Evolutionary conservation across 1,140 invertebrate species (phyloP).

Genomic region (Scaptomyza graminum): DNA sequence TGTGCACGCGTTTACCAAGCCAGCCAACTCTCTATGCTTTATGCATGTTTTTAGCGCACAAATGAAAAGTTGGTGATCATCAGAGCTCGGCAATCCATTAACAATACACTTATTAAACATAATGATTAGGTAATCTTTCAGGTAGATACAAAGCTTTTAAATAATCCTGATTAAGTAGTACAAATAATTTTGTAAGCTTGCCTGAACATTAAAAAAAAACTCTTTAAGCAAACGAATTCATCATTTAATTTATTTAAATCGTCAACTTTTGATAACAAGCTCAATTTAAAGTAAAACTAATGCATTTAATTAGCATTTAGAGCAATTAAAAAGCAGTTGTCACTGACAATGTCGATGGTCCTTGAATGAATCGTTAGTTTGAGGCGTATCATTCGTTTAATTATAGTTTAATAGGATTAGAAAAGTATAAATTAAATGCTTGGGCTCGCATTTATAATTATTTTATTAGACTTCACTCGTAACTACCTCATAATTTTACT

Average conservation of each 20-base stretch:
- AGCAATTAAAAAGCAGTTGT: conserved; percentile 22
- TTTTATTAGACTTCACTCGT: background rate
- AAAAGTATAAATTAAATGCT: background rate
- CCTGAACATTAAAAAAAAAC: no score
- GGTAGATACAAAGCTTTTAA: conserved; percentile 3
- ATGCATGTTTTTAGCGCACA: background rate
- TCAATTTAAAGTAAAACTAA: background rate
- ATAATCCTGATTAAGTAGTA: background rate
- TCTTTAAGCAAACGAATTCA: no score
- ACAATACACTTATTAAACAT: conserved; percentile 1
- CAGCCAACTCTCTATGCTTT: background rate
- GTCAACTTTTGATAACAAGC: background rate
- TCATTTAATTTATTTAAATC: no score
- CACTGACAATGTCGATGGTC: conserved; percentile 16
- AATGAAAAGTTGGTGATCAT: background rate
- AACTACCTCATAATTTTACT: background rate
- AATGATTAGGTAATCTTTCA: conserved; percentile 1
- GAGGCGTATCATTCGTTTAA: background rate
- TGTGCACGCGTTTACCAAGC: conserved; percentile 32
- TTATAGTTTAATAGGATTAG: background rate
- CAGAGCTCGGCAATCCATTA: background rate
- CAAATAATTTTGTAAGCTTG: no score
- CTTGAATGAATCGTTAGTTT: conserved; percentile 10
- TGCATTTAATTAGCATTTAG: conserved; percentile 20
- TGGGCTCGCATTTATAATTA: background rate